Percentiles rank a stretch among this genome's conserved stretches.
Conservation (phyloP, 2,888 invertebrate genomes). For the Sphaerophoria taeniata region DNA sequence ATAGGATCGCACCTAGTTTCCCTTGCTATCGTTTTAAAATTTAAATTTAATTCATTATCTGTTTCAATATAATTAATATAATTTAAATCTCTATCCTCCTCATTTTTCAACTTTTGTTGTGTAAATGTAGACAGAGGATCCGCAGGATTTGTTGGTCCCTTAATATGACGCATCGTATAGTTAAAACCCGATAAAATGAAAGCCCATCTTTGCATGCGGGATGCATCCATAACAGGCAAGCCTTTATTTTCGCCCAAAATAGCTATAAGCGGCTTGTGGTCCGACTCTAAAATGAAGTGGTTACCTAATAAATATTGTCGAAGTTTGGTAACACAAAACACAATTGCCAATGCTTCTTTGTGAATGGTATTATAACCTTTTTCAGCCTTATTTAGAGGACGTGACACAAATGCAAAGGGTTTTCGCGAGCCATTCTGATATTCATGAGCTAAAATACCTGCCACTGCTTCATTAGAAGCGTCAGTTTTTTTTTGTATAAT, state of each 20-base stretch:
- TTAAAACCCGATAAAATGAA: slow-evolving; percentile 22
- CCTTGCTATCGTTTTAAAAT: slow-evolving; percentile 53
- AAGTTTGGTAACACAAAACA: slow-evolving; percentile 57
- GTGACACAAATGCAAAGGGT: neutral
- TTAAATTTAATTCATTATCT: slow-evolving; percentile 38
- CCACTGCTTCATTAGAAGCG: slow-evolving; percentile 21
- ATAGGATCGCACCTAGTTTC: slow-evolving; percentile 47
- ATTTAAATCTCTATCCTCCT: slow-evolving; percentile 25
- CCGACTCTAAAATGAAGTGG: slow-evolving; percentile 51
- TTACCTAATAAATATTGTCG: slow-evolving; percentile 56
- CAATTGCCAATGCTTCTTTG: slow-evolving; percentile 44
- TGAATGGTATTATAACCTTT: slow-evolving; percentile 11
- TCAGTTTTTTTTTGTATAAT: too few relatives aligned
- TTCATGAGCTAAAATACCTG: slow-evolving; percentile 2
- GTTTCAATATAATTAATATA: slow-evolving; percentile 48
- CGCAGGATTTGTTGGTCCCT: slow-evolving; percentile 18
- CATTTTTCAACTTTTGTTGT: neutral
- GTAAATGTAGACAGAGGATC: slow-evolving; percentile 7
- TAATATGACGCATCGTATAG: slow-evolving; percentile 8
- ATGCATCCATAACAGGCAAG: slow-evolving; percentile 49
- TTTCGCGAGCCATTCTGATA: slow-evolving; percentile 7
- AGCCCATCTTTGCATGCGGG: slow-evolving; percentile 23
- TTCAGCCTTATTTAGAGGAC: slow-evolving; percentile 3
- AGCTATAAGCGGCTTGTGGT: slow-evolving; percentile 53
- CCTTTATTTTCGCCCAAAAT: slow-evolving; percentile 61